Evolutionary conservation across 2,113 vertebrate genomes (phyloP), one percentile per base, ranked within the genome.

Genomic region (Ciconia boyciana): DNA sequence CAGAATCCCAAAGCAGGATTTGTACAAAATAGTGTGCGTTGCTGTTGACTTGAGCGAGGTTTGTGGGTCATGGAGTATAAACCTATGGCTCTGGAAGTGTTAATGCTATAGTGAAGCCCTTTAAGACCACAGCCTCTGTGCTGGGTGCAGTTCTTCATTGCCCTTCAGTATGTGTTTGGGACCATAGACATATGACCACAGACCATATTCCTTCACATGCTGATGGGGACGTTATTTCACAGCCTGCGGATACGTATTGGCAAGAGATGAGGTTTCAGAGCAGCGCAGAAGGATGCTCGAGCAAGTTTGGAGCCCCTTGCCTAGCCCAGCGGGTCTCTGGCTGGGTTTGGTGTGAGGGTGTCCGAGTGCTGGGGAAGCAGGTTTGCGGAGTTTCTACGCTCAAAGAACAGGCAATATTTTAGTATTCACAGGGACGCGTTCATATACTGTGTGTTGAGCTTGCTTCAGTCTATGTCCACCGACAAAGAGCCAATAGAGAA

Each of bases 181-280:
- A 39, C 39, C 39, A 39, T 39, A 39, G 39, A 39, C 39, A 39
- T 39, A 39, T 39, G 39, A 39, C 39, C 39, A n/a, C 34, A 49
- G n/a, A 31, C 20, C 25, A 1, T 36, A 28, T 44, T 75, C 21
- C 58, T 72, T 78, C 39, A 13, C 8, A 1, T 25, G 14, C 71
- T 46, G 36, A 18, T 25, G 49, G 24, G 39, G 25, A 64, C 20
- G 29, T 11, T 44, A 10, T n/a, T 86, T 81, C 48, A 26, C 9
- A 3, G 31, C 25, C 41, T 48, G 25, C 2, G 0, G 54, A 5
- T 60, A 28, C 3, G 0, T 14, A 8, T 34, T 21, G 69, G 34
- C 19, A 25, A 24, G 44, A 80, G 60, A 21, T 48, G 60, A 68
- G 52, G 29, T 48, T 89, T 51, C 16, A 17, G 54, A 72, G 46